Conservation (phyloP, 2,888 invertebrate genomes). For the Chrysolina haemoptera region DNA sequence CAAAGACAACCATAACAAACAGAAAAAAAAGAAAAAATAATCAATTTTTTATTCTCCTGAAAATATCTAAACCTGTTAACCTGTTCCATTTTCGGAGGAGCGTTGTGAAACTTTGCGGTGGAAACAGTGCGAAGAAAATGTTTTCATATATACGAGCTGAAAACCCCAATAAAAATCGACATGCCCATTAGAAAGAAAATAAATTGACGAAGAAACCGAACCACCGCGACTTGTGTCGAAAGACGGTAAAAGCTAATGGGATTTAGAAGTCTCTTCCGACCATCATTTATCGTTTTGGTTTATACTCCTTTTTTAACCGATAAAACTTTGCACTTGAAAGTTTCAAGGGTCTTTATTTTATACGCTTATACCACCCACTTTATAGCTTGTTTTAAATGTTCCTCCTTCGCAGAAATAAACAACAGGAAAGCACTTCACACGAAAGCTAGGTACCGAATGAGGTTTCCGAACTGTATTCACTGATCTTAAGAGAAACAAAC, state of each 20-base stretch:
- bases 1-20: no score
- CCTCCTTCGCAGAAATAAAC: background rate
- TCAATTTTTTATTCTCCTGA: no score
- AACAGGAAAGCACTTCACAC: background rate
- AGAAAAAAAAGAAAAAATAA: no score
- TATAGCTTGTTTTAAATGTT: background rate
- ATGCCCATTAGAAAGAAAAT: background rate
- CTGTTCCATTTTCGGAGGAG: no score
- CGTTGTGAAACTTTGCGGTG: no score
- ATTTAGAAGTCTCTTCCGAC: conserved; percentile 1
- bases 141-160: background rate
- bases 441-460: background rate
- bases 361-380: background rate
- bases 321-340: background rate
- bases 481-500: background rate
- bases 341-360: conserved; percentile 5
- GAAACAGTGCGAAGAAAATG: background rate
- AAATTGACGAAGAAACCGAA: background rate
- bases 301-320: background rate
- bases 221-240: background rate
- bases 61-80: no score
- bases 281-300: background rate
- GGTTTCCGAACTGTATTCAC: background rate
- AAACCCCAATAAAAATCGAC: background rate
- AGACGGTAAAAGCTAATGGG: background rate